phyloP scores from a whole-genome alignment of 2,113 vertebrate species.

The Glaucidium brasilianum region DNA sequence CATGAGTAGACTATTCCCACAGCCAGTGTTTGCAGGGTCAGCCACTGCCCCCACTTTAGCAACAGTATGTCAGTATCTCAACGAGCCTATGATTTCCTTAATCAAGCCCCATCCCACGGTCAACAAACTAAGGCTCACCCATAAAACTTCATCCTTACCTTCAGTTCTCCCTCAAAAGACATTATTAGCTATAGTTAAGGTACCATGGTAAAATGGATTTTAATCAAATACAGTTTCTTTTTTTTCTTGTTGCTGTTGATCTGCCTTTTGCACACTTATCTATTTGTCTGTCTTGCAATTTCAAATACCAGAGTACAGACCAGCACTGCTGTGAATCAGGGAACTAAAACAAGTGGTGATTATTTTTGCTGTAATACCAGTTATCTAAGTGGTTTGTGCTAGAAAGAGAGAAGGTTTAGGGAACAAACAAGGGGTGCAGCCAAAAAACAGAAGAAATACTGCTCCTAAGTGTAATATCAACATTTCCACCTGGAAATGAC shows the following conservation, averaged over 20 bases:
- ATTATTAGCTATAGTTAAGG: neutral
- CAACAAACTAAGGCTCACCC: neutral
- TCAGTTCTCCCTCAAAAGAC: neutral
- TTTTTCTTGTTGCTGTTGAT: neutral
- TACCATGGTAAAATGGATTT: neutral
- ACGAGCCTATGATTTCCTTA: neutral
- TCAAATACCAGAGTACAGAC: neutral
- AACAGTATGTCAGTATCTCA: accelerated
- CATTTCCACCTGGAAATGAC: neutral
- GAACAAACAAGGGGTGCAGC: neutral
- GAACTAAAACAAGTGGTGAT: neutral
- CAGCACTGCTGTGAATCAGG: neutral
- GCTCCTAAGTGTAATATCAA: neutral
- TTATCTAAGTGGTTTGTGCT: neutral
- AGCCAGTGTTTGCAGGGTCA: neutral
- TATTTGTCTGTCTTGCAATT: neutral
- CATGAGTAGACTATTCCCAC: neutral
- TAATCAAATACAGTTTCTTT: neutral
- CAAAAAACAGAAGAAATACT: neutral
- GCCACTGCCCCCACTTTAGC: neutral
- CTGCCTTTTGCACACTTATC: neutral
- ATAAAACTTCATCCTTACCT: neutral
- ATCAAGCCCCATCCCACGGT: neutral
- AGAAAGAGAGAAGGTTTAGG: neutral
- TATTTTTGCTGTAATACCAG: neutral